Base-by-base conservation (phyloP, 1,140 invertebrate genomes). In the Leptinotarsa undecemlineata region DNA sequence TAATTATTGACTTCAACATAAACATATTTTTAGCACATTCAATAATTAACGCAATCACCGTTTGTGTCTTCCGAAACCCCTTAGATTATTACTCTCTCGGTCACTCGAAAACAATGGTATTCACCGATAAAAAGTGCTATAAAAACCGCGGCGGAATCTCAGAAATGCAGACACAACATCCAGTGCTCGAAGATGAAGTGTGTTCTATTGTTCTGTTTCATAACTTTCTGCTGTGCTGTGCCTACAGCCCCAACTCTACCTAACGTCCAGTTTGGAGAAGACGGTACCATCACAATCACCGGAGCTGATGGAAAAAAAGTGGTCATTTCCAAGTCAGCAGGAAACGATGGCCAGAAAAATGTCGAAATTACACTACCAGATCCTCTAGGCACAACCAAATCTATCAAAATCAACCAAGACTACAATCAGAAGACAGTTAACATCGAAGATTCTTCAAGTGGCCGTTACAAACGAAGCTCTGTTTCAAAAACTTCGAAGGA, bases 131-230 rank as follows among this genome's bases (percentile, higher is more conserved):
- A 17, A 15, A 15, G 13, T 15, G 1, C 17, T 57, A 57, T 57
- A 57, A 57, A 57, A 57, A 19, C 15, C 51, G n/a, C 15, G 0
- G 8, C 51, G n/a, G 17, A 14, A 57, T 57, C 51, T 57, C 51
- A 57, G 51, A 19, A n/a, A 1, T 17, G 51, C 51, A 57, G 15
- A 57, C 15, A 17, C 51, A 57, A 17, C 51, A 15, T 5, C 51
- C 51, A 57, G 51, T 57, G 51, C 14, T 57, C 51, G 51, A 57
- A 57, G 51, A 57, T 57, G 51, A 57, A 57, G 51, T 57, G 15
- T 57, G 51, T 57, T n/a, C 3, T 57, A 19, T 19, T 57, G 15
- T 19, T 57, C n/a, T 57, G 15, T 6, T 57, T 57, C 15, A 14
- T 57, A 57, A 17, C 51, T 19, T 57, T 57, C 15, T 57, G 51